A percentile compares a stretch with the other conserved stretches of the same genome.
Evolutionary conservation across 2,888 invertebrate species (phyloP).

Genomic region (Zele albiditarsus): DNA sequence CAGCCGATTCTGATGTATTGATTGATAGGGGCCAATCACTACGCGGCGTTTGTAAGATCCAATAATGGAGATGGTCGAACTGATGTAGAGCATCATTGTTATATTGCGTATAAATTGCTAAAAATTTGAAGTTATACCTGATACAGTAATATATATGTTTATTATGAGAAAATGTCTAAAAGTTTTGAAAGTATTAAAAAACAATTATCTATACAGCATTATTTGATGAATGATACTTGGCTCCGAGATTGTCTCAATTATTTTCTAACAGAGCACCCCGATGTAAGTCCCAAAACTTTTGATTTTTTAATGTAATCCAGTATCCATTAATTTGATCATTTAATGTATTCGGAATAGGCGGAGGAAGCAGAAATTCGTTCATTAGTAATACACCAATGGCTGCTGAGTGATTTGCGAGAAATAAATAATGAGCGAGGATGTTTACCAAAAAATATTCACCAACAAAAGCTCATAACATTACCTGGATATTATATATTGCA

Average conservation of each 20-base stretch:
- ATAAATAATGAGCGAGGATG: conserved; percentile 76
- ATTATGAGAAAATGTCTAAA: conserved; percentile 54
- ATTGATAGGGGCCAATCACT: too few species aligned
- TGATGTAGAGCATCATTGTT: too few species aligned
- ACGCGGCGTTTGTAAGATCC: too few species aligned
- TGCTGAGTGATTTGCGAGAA: conserved; percentile 78
- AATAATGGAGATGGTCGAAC: too few species aligned
- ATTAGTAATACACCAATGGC: conserved; percentile 80
- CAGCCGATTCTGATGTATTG: too few species aligned
- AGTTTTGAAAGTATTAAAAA: conserved; percentile 54
- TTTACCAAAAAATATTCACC: conserved; percentile 76
- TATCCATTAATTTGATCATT: conserved; percentile 12
- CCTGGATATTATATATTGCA: conserved; percentile 78
- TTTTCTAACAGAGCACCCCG: conserved; percentile 56
- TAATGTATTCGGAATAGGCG: conserved; percentile 42
- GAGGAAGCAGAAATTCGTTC: conserved; percentile 74
- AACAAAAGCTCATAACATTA: conserved; percentile 73
- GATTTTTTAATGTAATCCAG: conserved; percentile 12
- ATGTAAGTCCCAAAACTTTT: conserved; percentile 45
- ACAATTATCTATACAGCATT: conserved; percentile 57
- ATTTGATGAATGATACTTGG: conserved; percentile 65
- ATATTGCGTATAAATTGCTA: too few species aligned
- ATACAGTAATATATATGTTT: background rate
- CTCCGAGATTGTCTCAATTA: conserved; percentile 65
- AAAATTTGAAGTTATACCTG: too few species aligned